phyloP scores from a whole-genome alignment of 2,797 vertebrate species.

The Tenualosa ilisha region DNA sequence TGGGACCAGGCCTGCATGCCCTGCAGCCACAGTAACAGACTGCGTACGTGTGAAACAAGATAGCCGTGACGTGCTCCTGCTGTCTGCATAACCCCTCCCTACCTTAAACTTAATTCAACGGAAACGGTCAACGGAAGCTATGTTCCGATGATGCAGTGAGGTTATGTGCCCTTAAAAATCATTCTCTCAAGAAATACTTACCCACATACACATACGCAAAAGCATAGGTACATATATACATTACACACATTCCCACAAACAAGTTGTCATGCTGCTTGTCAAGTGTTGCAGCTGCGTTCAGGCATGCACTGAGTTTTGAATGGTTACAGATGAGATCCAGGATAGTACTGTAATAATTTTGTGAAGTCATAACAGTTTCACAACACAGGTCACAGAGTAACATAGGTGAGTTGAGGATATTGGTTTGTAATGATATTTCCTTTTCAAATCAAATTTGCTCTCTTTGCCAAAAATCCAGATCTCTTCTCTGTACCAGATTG shows the following conservation, averaged over 20 bases:
- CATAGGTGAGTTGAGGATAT: slow-evolving; percentile 14
- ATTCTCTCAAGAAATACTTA: background rate
- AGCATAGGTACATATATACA: background rate
- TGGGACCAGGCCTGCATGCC: background rate
- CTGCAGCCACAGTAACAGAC: background rate
- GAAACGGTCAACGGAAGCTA: background rate
- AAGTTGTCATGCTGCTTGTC: background rate
- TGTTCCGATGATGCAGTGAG: background rate
- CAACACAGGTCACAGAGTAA: background rate
- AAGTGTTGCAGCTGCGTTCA: slow-evolving; percentile 2
- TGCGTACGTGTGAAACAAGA: background rate
- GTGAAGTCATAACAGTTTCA: background rate
- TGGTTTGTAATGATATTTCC: background rate
- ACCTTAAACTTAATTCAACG: background rate
- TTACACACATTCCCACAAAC: background rate
- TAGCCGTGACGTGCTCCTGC: background rate
- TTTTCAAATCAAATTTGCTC: background rate
- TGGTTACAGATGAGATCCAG: background rate
- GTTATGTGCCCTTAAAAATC: too few relatives aligned
- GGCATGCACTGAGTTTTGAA: background rate
- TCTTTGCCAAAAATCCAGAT: background rate
- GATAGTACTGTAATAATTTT: background rate
- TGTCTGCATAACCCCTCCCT: background rate
- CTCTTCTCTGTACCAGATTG: background rate
- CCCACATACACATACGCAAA: background rate